Conservation (phyloP, 2,888 invertebrate genomes). For the Chaetoderma sp. region DNA sequence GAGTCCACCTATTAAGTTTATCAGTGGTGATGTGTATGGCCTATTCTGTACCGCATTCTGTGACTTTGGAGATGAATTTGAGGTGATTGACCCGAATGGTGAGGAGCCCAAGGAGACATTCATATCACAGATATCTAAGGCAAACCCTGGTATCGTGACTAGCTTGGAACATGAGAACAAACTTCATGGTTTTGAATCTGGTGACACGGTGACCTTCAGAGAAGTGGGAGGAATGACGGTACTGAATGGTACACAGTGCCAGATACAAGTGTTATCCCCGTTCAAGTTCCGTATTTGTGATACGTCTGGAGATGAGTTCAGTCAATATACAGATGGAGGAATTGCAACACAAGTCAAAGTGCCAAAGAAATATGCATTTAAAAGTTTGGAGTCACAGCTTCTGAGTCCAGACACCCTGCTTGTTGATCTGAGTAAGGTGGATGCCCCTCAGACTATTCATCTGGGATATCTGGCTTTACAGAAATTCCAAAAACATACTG, state of each 20-base stretch:
- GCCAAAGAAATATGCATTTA: slow-evolving; percentile 52
- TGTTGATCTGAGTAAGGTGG: slow-evolving; percentile 62
- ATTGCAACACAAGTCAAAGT: slow-evolving; percentile 64
- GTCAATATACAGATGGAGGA: slow-evolving; percentile 59
- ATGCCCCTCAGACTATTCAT: no score
- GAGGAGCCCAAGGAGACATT: slow-evolving; percentile 67
- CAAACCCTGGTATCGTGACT: slow-evolving; percentile 62
- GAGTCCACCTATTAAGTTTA: slow-evolving; percentile 63
- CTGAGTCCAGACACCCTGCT: slow-evolving; percentile 49
- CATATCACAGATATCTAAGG: slow-evolving; percentile 64
- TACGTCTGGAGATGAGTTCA: slow-evolving; percentile 54
- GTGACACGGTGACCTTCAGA: slow-evolving; percentile 65
- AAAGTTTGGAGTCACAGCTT: slow-evolving; percentile 61
- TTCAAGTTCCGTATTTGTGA: slow-evolving; percentile 64
- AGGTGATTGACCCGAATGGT: slow-evolving; percentile 64
- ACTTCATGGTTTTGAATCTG: slow-evolving; percentile 64
- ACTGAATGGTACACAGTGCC: slow-evolving; percentile 57
- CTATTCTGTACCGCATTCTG: slow-evolving; percentile 64
- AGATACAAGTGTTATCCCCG: slow-evolving; percentile 65
- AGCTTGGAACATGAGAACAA: slow-evolving; percentile 59
- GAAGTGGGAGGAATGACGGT: slow-evolving; percentile 65
- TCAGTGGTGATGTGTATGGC: slow-evolving; percentile 66
- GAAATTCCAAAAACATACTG: no score
- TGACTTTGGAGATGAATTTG: slow-evolving; percentile 69
- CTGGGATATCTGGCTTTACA: no score